Evolutionary conservation across 1,140 invertebrate species (phyloP), one percentile per base, ranked within the genome.

Genomic region (Steinernema khuongi): DNA sequence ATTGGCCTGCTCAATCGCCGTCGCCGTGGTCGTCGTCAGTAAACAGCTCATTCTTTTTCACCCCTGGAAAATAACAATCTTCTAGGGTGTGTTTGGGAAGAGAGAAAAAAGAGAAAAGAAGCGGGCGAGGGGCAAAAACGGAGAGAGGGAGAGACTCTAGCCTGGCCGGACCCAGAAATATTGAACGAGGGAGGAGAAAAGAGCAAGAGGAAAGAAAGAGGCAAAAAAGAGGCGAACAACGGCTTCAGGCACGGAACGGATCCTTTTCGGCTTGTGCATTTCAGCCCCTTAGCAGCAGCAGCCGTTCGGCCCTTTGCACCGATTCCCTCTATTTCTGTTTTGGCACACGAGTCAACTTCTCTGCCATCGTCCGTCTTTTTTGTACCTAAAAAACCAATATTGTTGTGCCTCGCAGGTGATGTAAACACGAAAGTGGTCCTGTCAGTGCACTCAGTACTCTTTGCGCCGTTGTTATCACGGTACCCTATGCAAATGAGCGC

Each of bases 111-210:
- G 26, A 22, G 50, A 22, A 60, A 22, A 60, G 19, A 60, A 60
- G 19, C 11, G 2, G 19, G 50, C 7, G 22, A 60, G 50, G 22
- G 50, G 19, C 14, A 60, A 41, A n/a, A 41, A 41, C 7, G 36
- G 36, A 41, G 36, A 7, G 36, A 41, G 36, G 36, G 36, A 60
- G 50, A 60, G 50, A 60, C 50, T 60, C 50, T 60, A 60, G 50
- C 50, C 26, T 60, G 50, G 50, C 50, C 50, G 14, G 50, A 60
- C 50, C 50, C 26, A 60, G 50, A 60, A 60, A 60, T 60, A 60
- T 60, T 60, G 50, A 60, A 26, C 50, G 50, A 60, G 50, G 50
- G 50, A 60, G 50, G 50, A 60, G 50, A 60, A 60, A 60, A 60
- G 50, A 60, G 50, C 50, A 60, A 41, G 50, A 60, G 26, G 14